Percentiles rank a stretch among this genome's conserved stretches.
Conservation (phyloP, 2,888 invertebrate genomes). For the Pandemis cinnamomeana region DNA sequence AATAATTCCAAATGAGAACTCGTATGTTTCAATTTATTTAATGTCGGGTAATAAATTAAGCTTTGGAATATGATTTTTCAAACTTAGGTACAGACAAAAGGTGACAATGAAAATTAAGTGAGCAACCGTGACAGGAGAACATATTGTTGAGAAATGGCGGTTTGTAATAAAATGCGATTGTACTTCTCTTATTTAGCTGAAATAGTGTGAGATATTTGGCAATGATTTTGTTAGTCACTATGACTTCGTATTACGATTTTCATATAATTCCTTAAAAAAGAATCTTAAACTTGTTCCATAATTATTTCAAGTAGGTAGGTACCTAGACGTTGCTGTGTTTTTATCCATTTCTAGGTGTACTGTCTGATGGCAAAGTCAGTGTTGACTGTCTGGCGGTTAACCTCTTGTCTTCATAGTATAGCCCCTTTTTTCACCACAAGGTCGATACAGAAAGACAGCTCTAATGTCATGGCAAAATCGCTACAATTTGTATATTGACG, state of each 20-base stretch:
- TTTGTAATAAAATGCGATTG: no score
- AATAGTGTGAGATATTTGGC: no score
- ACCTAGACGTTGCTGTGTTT: background rate
- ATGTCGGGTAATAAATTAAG: background rate
- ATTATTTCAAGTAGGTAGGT: no score
- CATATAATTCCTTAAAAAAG: no score
- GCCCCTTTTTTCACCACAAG: conserved; percentile 26
- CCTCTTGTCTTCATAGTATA: conserved; percentile 12
- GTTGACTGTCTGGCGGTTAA: conserved; percentile 10
- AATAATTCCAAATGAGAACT: background rate
- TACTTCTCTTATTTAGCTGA: no score
- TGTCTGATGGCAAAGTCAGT: background rate
- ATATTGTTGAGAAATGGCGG: no score
- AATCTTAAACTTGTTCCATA: no score
- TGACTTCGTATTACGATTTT: no score
- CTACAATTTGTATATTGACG: conserved; percentile 6
- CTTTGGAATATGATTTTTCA: background rate
- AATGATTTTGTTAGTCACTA: no score
- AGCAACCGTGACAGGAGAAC: no score
- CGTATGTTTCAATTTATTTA: conserved; percentile 7
- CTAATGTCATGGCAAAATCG: conserved; percentile 27
- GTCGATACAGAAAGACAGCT: conserved; percentile 19
- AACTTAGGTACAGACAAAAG: background rate
- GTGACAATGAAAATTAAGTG: background rate
- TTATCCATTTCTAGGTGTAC: background rate